Conservation (phyloP, 2,113 vertebrate genomes). For the Myotis davidii region DNA sequence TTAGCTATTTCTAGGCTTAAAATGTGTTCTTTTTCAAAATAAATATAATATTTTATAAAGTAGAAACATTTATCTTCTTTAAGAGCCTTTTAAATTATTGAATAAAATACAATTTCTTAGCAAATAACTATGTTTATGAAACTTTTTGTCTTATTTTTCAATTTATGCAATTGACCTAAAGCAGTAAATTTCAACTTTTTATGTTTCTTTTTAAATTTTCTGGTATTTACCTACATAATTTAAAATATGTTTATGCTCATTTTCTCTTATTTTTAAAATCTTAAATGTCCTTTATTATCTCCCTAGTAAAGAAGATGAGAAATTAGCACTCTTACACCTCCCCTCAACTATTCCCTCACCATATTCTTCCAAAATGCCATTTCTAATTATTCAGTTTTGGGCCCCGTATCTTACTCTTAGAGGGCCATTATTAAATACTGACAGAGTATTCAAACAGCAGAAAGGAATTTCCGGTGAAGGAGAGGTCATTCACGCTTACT, state of each 20-base stretch:
- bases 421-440: not conserved
- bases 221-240: not conserved
- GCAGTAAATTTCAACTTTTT: not conserved
- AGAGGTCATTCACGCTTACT: not conserved
- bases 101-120: not conserved
- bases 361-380: not conserved
- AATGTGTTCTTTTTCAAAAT: not conserved
- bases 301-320: not conserved
- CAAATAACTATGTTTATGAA: not conserved
- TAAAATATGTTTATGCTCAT: not conserved
- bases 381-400: not conserved
- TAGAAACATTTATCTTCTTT: not conserved
- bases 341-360: not conserved
- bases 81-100: not conserved
- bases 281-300: not conserved
- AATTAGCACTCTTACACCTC: not conserved
- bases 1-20: not conserved
- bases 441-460: not conserved
- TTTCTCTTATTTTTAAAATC: not conserved
- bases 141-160: not conserved
- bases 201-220: not conserved
- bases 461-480: not conserved
- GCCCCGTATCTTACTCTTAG: not conserved
- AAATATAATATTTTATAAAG: not conserved
- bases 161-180: not conserved